A percentile compares a stretch with the other conserved stretches of the same genome.
These are phyloP conservation scores for Austrofundulus limnaeus DNA, from an alignment of 2,113 vertebrate genomes.

Conservation along the genomic window DNA sequence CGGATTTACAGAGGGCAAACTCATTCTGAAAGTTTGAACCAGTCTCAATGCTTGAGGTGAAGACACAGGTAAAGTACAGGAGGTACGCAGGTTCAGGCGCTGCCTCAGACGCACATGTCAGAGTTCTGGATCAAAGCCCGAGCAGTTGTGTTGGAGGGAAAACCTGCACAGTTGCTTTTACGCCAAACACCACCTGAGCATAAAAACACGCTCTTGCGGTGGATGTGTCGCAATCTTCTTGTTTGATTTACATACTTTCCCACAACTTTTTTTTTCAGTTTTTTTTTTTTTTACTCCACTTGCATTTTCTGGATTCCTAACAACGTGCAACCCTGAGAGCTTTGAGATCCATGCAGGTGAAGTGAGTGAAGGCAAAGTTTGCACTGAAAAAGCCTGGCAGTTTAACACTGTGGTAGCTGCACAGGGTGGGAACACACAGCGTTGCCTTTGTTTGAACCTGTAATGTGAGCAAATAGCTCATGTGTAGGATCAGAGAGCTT, in stretches of 20 bases:
- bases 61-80: conserved; percentile 10
- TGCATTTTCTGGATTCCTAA: conserved; percentile 21
- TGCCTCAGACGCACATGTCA: conserved; percentile 12
- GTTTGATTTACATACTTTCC: conserved; percentile 23
- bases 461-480: conserved; percentile 1
- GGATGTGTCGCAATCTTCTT: conserved; percentile 24
- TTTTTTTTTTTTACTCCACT: background rate
- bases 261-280: conserved; percentile 1
- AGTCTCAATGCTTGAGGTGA: conserved; percentile 12
- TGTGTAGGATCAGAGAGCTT: background rate
- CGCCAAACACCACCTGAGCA: background rate
- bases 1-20: conserved; percentile 4
- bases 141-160: conserved; percentile 32
- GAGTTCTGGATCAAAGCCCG: conserved; percentile 47
- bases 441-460: conserved; percentile 13
- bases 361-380: background rate
- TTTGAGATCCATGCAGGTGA: conserved; percentile 9
- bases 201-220: background rate
- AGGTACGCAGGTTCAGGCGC: conserved; percentile 52
- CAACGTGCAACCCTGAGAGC: background rate
- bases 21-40: background rate
- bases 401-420: background rate
- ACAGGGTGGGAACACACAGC: background rate
- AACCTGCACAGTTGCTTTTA: conserved; percentile 4
- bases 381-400: background rate